Conservation (phyloP, 2,113 vertebrate species). For the Entomyzon cyanotis region DNA sequence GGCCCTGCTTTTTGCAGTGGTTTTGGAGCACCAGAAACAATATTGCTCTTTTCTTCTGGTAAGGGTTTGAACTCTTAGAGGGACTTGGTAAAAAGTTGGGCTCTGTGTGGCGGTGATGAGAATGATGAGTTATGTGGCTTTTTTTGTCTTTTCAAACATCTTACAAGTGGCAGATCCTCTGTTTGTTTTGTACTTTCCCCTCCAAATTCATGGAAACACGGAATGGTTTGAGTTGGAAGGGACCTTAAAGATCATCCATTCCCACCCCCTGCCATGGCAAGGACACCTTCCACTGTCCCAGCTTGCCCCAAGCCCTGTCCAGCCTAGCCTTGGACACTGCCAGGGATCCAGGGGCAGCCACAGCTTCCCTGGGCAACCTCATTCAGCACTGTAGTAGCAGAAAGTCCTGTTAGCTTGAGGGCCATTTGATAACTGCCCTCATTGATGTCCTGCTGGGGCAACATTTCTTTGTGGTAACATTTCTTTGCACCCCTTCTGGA, state of each 20-base stretch:
- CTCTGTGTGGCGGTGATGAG: not conserved
- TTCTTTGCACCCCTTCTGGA: not conserved
- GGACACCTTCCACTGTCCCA: not conserved
- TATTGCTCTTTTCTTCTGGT: not conserved
- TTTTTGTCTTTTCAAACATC: not conserved
- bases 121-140: not conserved
- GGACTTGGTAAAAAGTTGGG: not conserved
- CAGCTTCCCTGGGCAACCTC: not conserved
- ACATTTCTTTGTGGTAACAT: not conserved
- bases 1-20: not conserved
- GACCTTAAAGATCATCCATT: rapidly evolving
- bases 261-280: not conserved
- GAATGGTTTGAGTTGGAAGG: not conserved
- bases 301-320: not conserved
- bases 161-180: not conserved
- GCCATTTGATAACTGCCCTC: not conserved
- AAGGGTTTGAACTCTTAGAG: not conserved
- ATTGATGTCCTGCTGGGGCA: not conserved
- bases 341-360: not conserved
- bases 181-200: not conserved
- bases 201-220: rapidly evolving
- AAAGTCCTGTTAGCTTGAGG: not conserved
- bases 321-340: not conserved
- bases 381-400: too few species aligned
- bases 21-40: not conserved